phyloP scores from a whole-genome alignment of 1,140 invertebrate genomes.

The Drosophila suzukii region DNA sequence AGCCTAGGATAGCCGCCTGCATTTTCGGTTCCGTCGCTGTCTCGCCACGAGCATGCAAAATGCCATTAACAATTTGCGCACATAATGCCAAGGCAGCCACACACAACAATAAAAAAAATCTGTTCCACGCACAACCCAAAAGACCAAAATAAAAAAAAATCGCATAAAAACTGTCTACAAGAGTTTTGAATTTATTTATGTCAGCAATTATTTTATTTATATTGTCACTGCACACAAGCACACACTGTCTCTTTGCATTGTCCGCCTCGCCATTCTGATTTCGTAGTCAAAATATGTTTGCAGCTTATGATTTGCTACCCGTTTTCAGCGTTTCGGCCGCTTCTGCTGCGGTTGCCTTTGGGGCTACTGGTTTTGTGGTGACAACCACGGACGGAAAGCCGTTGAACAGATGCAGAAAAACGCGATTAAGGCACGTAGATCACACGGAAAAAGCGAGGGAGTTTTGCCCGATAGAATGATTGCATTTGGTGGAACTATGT shows the following conservation, averaged over 20 bases:
- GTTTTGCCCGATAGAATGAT: not conserved
- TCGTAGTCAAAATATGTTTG: conserved; percentile 83
- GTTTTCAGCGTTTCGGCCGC: conserved; percentile 34
- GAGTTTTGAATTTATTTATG: conserved; percentile 81
- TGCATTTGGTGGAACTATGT: conserved; percentile 2
- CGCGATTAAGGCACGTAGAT: conserved; percentile 19
- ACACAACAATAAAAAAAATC: conserved; percentile 38
- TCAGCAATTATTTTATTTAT: conserved; percentile 84
- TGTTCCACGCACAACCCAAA: conserved; percentile 65
- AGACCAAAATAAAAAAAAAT: conserved; percentile 12
- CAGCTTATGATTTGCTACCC: conserved; percentile 67
- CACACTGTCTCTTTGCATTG: conserved; percentile 43
- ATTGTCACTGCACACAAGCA: conserved; percentile 61
- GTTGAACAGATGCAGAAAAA: conserved; percentile 5
- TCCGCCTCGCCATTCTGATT: conserved; percentile 51
- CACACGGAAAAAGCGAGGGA: not conserved
- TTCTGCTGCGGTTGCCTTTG: conserved; percentile 7
- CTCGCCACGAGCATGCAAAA: conserved; percentile 55
- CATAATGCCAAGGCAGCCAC: conserved; percentile 47
- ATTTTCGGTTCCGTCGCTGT: conserved; percentile 50
- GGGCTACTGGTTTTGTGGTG: conserved; percentile 66
- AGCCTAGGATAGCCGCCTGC: conserved; percentile 64
- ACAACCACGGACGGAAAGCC: conserved; percentile 1
- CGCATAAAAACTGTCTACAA: conserved; percentile 30
- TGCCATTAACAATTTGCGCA: conserved; percentile 71